phyloP scores from a whole-genome alignment of 2,888 invertebrate species.

The Tenodera sinensis region DNA sequence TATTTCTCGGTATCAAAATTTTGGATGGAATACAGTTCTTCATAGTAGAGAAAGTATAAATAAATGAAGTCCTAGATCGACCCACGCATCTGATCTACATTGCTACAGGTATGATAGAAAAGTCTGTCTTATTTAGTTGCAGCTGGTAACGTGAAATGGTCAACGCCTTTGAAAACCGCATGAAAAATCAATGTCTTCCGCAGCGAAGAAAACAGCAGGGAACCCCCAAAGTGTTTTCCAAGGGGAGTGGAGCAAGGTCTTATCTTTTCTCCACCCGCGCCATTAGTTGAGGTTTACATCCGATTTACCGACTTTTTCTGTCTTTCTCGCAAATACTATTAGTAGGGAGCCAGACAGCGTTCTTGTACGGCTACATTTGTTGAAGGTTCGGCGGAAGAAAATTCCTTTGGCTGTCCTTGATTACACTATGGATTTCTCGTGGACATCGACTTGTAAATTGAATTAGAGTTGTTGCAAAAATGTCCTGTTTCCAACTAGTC shows the following conservation, averaged over 20 bases:
- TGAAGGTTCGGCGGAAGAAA: not conserved
- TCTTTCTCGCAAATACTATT: not conserved
- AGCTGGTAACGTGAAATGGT: not conserved
- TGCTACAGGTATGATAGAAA: too few relatives aligned
- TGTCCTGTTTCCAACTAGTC: too few relatives aligned
- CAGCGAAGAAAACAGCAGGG: not conserved
- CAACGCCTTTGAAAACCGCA: not conserved
- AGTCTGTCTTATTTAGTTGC: too few relatives aligned
- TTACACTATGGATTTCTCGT: too few relatives aligned
- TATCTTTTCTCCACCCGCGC: not conserved
- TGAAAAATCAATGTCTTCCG: not conserved
- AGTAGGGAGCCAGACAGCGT: not conserved
- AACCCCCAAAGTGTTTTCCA: not conserved
- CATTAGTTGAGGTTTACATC: conserved; percentile 1
- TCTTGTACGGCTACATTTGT: not conserved
- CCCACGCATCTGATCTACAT: too few relatives aligned
- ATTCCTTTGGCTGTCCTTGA: too few relatives aligned
- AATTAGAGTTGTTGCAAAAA: too few relatives aligned
- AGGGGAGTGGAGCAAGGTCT: not conserved
- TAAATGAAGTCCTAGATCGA: too few relatives aligned
- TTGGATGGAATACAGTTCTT: too few relatives aligned
- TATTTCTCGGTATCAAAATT: too few relatives aligned
- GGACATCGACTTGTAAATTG: too few relatives aligned
- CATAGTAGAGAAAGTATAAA: too few relatives aligned
- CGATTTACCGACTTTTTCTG: not conserved